Percentiles rank a stretch among this genome's conserved stretches.
Evolutionary conservation across 2,113 vertebrate species (phyloP).

Genomic region (Murina feae): DNA sequence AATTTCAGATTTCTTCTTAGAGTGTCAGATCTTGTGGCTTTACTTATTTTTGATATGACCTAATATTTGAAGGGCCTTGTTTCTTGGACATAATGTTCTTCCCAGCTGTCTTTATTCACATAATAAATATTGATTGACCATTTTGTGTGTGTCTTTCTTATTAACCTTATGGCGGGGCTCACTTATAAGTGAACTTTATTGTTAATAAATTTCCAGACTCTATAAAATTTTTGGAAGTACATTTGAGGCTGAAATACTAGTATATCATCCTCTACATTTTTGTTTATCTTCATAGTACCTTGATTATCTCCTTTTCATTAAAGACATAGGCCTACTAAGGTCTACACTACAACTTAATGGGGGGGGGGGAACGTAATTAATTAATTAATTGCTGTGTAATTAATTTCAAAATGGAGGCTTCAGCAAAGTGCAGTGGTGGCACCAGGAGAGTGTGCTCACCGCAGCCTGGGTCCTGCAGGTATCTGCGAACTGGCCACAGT

Average conservation of each 20-base stretch:
- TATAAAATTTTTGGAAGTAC: background rate
- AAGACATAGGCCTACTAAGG: background rate
- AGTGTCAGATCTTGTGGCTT: background rate
- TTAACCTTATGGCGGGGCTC: background rate
- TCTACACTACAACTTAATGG: background rate
- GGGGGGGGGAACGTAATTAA: background rate
- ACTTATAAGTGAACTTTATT: background rate
- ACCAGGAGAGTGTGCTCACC: background rate
- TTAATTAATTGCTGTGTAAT: background rate
- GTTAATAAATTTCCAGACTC: background rate
- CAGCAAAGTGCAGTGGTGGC: background rate
- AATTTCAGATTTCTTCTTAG: background rate
- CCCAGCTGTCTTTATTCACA: background rate
- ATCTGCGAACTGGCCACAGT: background rate
- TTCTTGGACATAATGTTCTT: background rate
- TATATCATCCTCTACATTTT: background rate
- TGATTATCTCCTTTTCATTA: background rate
- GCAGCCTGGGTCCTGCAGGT: background rate
- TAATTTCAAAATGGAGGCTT: background rate
- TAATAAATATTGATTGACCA: background rate
- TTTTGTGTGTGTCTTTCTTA: background rate
- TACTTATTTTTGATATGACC: background rate
- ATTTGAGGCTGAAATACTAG: background rate
- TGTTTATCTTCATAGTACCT: background rate
- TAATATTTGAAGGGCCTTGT: background rate